Conservation (phyloP, 2,797 vertebrate species). For the Petrocephalus schoutedeni region DNA sequence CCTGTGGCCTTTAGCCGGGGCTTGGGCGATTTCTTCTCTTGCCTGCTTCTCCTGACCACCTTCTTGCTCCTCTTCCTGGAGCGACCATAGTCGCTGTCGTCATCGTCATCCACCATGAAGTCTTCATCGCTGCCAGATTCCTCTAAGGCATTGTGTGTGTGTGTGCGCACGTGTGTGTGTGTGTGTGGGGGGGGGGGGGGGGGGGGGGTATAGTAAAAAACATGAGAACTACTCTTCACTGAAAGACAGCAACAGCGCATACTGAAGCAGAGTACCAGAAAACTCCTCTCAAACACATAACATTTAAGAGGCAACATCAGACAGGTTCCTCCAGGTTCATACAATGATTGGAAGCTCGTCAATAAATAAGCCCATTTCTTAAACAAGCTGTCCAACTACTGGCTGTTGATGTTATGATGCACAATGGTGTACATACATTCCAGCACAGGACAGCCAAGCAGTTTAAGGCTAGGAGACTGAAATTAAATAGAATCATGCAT, state of each 20-base stretch:
- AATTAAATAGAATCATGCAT: not conserved
- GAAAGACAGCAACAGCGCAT: not conserved
- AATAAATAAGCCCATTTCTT: not conserved
- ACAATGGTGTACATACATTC: not conserved
- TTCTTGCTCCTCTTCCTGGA: constrained; percentile 97
- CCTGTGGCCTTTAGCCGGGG: constrained; percentile 96
- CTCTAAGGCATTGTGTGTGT: constrained; percentile 44
- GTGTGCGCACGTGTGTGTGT: no score
- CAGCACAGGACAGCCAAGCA: not conserved
- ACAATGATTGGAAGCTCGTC: not conserved
- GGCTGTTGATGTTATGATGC: not conserved
- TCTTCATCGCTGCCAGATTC: constrained; percentile 89
- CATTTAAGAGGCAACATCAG: not conserved
- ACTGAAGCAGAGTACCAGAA: not conserved
- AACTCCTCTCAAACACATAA: not conserved
- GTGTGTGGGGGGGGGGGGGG: no score
- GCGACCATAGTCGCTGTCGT: constrained; percentile 93
- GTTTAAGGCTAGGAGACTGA: not conserved
- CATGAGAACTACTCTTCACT: not conserved
- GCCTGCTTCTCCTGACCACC: constrained; percentile 82
- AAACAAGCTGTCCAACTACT: not conserved
- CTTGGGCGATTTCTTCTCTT: constrained; percentile 97
- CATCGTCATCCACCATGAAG: constrained; percentile 94
- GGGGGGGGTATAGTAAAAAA: not conserved
- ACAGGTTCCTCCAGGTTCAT: not conserved